Evolutionary conservation across 1,140 invertebrate species (phyloP).

Genomic region (Wasmannia auropunctata): DNA sequence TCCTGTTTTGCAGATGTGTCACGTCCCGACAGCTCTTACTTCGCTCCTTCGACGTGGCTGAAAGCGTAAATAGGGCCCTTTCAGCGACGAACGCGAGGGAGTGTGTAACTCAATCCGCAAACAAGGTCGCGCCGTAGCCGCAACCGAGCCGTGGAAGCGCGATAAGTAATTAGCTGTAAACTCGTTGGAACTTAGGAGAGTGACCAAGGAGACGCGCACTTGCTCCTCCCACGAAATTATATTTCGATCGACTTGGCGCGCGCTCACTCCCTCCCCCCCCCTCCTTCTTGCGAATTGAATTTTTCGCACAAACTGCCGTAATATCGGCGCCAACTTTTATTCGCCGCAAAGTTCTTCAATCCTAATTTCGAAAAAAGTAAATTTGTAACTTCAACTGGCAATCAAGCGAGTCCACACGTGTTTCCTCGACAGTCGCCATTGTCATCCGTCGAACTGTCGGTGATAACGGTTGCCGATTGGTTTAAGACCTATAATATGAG

Average conservation of each 20-base stretch:
- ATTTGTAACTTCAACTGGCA: not conserved
- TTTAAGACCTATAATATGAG: not conserved
- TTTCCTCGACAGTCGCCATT: not conserved
- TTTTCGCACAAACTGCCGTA: not conserved
- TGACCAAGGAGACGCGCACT: not conserved
- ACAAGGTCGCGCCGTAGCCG: conserved; percentile 25
- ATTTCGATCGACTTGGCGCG: not conserved
- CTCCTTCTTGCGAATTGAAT: not conserved
- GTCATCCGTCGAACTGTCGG: not conserved
- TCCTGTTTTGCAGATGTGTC: conserved; percentile 57
- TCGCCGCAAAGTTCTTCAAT: not conserved
- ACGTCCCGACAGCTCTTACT: conserved; percentile 42
- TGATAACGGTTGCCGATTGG: not conserved
- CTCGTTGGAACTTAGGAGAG: not conserved
- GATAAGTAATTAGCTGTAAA: conserved; percentile 51
- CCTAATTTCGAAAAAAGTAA: not conserved
- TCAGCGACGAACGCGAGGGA: conserved; percentile 39
- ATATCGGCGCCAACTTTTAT: conserved; percentile 1
- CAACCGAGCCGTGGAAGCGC: not conserved
- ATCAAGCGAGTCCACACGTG: not conserved
- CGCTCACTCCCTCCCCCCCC: too few relatives aligned
- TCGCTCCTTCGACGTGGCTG: conserved; percentile 2
- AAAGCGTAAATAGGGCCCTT: conserved; percentile 48
- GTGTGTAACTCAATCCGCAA: conserved; percentile 51
- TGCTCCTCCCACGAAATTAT: not conserved